Conservation (phyloP, 2,888 invertebrate species). For the Melinaea menophilus region DNA sequence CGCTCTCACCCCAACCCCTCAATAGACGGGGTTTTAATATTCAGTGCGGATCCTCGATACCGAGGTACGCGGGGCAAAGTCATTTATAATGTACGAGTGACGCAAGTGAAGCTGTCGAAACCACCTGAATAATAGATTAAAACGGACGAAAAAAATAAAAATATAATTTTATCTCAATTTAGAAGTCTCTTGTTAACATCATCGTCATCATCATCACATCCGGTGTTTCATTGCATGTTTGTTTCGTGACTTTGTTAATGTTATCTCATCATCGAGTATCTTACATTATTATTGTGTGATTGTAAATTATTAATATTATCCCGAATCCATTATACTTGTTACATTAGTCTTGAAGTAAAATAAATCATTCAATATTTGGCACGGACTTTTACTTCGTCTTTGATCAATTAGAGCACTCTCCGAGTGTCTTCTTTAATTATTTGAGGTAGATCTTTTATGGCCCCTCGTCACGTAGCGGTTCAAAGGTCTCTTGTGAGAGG, state of each 20-base stretch:
- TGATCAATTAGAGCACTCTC: constrained; percentile 9
- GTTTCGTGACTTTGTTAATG: too few relatives aligned
- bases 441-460: neutral
- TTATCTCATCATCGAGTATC: too few relatives aligned
- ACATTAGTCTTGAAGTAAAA: constrained; percentile 9
- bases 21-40: constrained; percentile 14
- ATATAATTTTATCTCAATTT: neutral
- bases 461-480: neutral
- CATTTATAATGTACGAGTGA: neutral
- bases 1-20: constrained; percentile 18
- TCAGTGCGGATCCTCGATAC: constrained; percentile 3
- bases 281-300: too few relatives aligned
- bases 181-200: too few relatives aligned
- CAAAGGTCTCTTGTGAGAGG: constrained; percentile 1
- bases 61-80: neutral
- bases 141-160: neutral
- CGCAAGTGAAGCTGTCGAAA: neutral
- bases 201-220: too few relatives aligned
- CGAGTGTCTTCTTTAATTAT: constrained; percentile 1
- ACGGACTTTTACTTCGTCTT: constrained; percentile 7
- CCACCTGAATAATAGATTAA: neutral
- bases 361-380: constrained; percentile 21
- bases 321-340: too few relatives aligned
- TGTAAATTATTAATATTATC: too few relatives aligned
- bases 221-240: too few relatives aligned